Evolutionary conservation across 2,797 vertebrate genomes (phyloP), one percentile per base, ranked within the genome.

Genomic region (Sitta carolinensis): DNA sequence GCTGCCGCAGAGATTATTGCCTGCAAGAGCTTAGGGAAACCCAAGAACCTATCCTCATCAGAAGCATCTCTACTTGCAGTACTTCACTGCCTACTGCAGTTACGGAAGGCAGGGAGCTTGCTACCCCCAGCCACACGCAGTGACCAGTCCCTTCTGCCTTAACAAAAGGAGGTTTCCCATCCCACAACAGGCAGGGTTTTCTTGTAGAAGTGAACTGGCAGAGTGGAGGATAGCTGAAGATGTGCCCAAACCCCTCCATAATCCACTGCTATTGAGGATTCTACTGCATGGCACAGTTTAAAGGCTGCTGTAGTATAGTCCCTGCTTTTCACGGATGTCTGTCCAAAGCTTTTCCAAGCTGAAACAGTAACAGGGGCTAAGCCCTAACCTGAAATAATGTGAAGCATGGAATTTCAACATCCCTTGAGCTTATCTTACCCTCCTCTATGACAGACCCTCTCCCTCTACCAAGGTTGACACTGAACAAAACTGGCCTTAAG

Each of bases 11-110:
- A 40, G 43, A 22, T 14, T 11, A 6, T 0, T 10, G 57, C n/a
- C 52, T 9, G 16, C 7, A 2, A 25, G 36, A 32, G 11, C 34
- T 18, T 5, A 29, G 0, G 26, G 32, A 17, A 48, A 12, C 36
- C 9, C 11, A n/a, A 17, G 2, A 27, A 34, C 19, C 32, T 1
- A 6, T 0, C 22, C 11, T 1, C 0, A 1, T 7, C 32, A 26
- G 26, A 15, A 42, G 22, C 22, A 17, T 1, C 20, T 9, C 40
- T 8, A 1, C 1, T 12, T 2, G 2, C 36, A 30, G n/a, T 5
- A 16, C 9, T 29, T 47, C 36, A 5, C 18, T 6, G 25, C 45
- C 20, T 18, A 5, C 10, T 7, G 23, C 42, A 51, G 40, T 1
- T 59, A 27, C 13, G 19, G 13, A 30, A 67, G 26, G 25, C 25